Evolutionary conservation across 23 tunicate species (phyloP).

Genomic region (Botrylloides violaceus): DNA sequence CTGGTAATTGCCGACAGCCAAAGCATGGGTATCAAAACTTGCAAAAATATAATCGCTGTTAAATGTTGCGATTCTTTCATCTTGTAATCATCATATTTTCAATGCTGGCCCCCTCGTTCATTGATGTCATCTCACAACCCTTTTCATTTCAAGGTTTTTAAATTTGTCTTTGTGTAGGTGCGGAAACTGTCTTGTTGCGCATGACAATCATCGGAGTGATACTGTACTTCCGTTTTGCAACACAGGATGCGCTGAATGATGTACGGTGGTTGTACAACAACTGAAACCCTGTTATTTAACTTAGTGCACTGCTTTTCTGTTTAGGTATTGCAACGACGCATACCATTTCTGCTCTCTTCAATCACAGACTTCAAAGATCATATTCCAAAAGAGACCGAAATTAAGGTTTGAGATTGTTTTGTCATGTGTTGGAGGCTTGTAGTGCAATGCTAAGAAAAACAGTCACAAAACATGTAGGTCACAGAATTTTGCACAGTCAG

Average conservation of each 20-base stretch:
- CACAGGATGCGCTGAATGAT: slow-evolving; percentile 81
- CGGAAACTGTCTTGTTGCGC: slow-evolving; percentile 69
- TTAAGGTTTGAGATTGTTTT: slow-evolving; percentile 80
- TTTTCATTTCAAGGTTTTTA: too few species aligned
- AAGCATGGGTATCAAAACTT: too few species aligned
- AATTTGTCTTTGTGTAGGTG: slow-evolving; percentile 32
- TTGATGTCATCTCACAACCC: too few species aligned
- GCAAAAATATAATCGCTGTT: too few species aligned
- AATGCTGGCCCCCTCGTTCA: too few species aligned
- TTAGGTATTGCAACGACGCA: slow-evolving; percentile 80
- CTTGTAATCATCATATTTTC: too few species aligned
- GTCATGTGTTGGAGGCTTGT: too few species aligned
- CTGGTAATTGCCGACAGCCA: too few species aligned
- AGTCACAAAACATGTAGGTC: too few species aligned
- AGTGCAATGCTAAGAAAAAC: too few species aligned
- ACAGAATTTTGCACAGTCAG: too few species aligned
- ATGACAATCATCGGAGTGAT: slow-evolving; percentile 93
- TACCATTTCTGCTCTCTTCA: slow-evolving; percentile 92
- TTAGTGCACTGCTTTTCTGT: background rate
- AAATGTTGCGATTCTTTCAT: too few species aligned
- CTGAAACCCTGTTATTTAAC: background rate
- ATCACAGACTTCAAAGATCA: slow-evolving; percentile 82
- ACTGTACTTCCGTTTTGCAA: slow-evolving; percentile 60
- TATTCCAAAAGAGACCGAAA: slow-evolving; percentile 82
- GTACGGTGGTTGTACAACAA: slow-evolving; percentile 16